These are phyloP conservation scores for Muscina levida DNA, from an alignment of 2,888 invertebrate species.

Conservation along the genomic window DNA sequence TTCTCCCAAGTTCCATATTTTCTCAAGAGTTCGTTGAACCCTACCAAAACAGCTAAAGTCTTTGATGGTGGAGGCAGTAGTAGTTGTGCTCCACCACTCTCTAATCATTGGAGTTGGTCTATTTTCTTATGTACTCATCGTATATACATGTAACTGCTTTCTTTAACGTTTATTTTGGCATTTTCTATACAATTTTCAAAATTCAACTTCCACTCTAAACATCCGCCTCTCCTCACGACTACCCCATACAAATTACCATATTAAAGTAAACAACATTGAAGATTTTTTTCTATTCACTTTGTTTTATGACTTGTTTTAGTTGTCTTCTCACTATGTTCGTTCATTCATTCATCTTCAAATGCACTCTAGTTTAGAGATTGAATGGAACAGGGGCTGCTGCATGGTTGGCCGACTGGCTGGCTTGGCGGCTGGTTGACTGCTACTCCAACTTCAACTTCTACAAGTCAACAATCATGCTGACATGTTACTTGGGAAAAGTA, in stretches of 20 bases:
- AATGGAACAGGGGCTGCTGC: too few relatives aligned
- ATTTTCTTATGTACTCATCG: background rate
- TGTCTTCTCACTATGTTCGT: background rate
- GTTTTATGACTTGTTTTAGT: background rate
- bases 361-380: too few relatives aligned
- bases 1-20: conserved; percentile 25
- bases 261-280: conserved; percentile 3
- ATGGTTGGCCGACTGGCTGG: background rate
- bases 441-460: conserved; percentile 24
- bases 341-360: conserved; percentile 11
- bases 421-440: too few relatives aligned
- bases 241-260: conserved; percentile 7
- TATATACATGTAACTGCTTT: too few relatives aligned
- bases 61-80: too few relatives aligned
- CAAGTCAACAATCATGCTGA: conserved; percentile 45
- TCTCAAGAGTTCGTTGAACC: conserved; percentile 46
- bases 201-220: background rate
- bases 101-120: conserved; percentile 15
- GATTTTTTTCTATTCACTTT: background rate
- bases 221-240: background rate
- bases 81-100: background rate
- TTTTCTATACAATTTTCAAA: conserved; percentile 38
- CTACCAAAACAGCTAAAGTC: background rate
- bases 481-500: conserved; percentile 40
- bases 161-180: conserved; percentile 33